These are phyloP conservation scores for Gryllus bimaculatus DNA, from an alignment of 1,140 invertebrate genomes.

Conservation along the genomic window DNA sequence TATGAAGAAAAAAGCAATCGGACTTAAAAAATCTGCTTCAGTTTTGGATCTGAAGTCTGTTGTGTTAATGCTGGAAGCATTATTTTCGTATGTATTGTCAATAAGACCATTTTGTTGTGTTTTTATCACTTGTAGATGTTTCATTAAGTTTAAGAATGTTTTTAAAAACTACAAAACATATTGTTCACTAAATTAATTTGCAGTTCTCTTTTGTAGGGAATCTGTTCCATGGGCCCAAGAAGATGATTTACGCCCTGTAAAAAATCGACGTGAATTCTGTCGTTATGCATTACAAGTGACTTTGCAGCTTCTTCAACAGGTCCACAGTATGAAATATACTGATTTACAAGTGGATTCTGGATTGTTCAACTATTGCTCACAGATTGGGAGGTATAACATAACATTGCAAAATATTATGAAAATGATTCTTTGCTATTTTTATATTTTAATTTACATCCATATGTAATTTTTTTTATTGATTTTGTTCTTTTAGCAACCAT, in stretches of 20 bases:
- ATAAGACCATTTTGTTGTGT: too few relatives aligned
- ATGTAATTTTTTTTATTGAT: too few relatives aligned
- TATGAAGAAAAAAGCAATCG: too few relatives aligned
- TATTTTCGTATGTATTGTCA: background rate
- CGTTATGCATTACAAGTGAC: background rate
- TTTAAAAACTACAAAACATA: too few relatives aligned
- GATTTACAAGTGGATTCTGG: background rate
- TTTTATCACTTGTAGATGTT: too few relatives aligned
- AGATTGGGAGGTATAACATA: background rate
- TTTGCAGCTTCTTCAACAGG: background rate
- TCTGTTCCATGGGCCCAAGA: background rate
- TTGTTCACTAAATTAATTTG: background rate
- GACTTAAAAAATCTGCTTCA: background rate
- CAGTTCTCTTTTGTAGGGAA: background rate
- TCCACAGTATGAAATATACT: background rate
- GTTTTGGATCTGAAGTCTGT: background rate
- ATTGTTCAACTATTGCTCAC: background rate
- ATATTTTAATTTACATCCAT: too few relatives aligned
- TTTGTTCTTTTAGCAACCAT: too few relatives aligned
- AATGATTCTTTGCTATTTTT: too few relatives aligned
- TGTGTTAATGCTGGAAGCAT: background rate
- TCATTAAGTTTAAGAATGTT: too few relatives aligned
- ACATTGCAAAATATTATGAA: background rate
- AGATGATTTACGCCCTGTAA: background rate
- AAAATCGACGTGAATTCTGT: background rate